These are phyloP conservation scores for Chouioia cunea DNA, from an alignment of 2,888 invertebrate species.

Conservation along the genomic window DNA sequence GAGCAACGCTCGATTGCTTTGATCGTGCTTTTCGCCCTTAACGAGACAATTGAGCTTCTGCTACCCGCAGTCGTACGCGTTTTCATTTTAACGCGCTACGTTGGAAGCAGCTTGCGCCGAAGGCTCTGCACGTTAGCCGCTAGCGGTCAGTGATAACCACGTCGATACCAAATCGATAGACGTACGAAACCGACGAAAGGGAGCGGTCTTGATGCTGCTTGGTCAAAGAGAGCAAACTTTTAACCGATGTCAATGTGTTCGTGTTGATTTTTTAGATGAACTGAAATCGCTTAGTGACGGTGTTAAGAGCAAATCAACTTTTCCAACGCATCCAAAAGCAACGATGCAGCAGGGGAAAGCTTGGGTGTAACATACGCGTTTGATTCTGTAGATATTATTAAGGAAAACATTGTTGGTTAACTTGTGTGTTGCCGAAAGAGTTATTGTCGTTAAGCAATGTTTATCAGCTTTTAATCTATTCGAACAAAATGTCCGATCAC, in stretches of 20 bases:
- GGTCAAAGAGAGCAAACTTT: slow-evolving; percentile 13
- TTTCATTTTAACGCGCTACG: too few species aligned
- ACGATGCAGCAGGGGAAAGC: slow-evolving; percentile 11
- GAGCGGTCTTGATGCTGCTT: neutral
- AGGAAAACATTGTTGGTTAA: neutral
- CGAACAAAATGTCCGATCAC: neutral
- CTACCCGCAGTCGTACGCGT: too few species aligned
- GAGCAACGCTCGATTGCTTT: too few species aligned
- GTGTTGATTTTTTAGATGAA: slow-evolving; percentile 10
- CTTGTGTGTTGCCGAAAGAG: slow-evolving; percentile 2
- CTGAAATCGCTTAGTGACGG: slow-evolving; percentile 12
- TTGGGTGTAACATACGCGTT: slow-evolving; percentile 22
- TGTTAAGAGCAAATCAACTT: slow-evolving; percentile 3
- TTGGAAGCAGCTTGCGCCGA: too few species aligned
- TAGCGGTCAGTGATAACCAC: too few species aligned
- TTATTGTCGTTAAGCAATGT: slow-evolving; percentile 10
- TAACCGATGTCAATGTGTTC: slow-evolving; percentile 13
- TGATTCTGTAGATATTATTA: slow-evolving; percentile 16
- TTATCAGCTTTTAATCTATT: neutral
- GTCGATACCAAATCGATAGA: too few species aligned
- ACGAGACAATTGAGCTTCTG: too few species aligned
- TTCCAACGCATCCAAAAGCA: slow-evolving; percentile 3
- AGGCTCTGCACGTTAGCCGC: too few species aligned
- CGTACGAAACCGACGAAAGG: too few species aligned
- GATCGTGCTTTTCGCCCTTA: too few species aligned